A percentile compares a stretch with the other conserved stretches of the same genome.
Conservation (phyloP, 2,113 vertebrate species). For the Clinocottus analis region DNA sequence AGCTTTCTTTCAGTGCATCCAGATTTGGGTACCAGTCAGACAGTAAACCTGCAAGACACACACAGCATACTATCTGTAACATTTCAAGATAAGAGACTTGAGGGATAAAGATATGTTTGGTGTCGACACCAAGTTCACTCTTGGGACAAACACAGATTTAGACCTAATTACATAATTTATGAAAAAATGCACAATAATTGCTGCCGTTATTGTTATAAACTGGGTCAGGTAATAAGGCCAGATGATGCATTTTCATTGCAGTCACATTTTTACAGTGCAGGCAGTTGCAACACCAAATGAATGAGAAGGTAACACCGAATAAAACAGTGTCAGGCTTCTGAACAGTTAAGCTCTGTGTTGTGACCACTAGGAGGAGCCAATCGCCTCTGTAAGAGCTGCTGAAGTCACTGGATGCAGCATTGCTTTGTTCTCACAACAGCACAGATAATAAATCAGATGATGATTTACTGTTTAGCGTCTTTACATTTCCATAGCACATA, state of each 20-base stretch:
- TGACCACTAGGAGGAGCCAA: slow-evolving; percentile 79
- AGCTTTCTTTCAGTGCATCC: slow-evolving; percentile 94
- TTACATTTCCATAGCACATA: slow-evolving; percentile 2
- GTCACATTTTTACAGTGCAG: slow-evolving; percentile 38
- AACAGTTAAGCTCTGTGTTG: slow-evolving; percentile 9
- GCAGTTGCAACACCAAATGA: slow-evolving; percentile 33
- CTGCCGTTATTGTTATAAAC: slow-evolving; percentile 10
- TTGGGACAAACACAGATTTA: slow-evolving; percentile 30
- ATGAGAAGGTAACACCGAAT: slow-evolving; percentile 37
- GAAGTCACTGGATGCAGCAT: slow-evolving; percentile 38
- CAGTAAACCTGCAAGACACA: slow-evolving; percentile 79
- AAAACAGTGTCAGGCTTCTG: slow-evolving; percentile 16
- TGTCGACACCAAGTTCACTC: slow-evolving; percentile 21
- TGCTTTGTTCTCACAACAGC: slow-evolving; percentile 80
- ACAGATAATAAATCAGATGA: slow-evolving; percentile 64
- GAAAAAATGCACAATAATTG: slow-evolving; percentile 29
- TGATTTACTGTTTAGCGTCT: slow-evolving; percentile 64
- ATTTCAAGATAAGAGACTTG: slow-evolving; percentile 31
- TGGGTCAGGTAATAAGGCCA: background rate
- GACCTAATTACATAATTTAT: slow-evolving; percentile 27
- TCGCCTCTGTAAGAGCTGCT: slow-evolving; percentile 44
- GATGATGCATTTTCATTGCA: slow-evolving; percentile 38
- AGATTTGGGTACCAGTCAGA: slow-evolving; percentile 93
- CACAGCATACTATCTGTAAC: slow-evolving; percentile 50
- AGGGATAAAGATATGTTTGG: slow-evolving; percentile 20